A percentile compares a stretch with the other conserved stretches of the same genome.
Evolutionary conservation across 2,113 vertebrate genomes (phyloP).

Genomic region (Orycteropus afer): DNA sequence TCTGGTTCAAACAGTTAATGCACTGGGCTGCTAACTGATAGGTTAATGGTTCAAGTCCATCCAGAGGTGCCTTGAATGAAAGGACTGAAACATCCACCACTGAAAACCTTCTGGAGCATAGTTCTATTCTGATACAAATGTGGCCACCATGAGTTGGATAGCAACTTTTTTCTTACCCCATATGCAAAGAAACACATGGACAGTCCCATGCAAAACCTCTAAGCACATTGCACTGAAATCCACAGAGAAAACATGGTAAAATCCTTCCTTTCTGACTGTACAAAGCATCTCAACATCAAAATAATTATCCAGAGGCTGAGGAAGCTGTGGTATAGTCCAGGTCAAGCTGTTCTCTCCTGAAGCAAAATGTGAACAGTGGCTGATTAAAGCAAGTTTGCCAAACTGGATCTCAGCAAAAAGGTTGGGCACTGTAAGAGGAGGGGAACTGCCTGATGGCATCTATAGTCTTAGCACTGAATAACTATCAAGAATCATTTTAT

Average conservation of each 20-base stretch:
- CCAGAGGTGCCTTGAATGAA: background rate
- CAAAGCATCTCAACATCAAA: slow-evolving; percentile 54
- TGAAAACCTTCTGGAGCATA: background rate
- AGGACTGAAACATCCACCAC: background rate
- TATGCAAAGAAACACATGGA: background rate
- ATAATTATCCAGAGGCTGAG: slow-evolving; percentile 60
- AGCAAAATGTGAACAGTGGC: slow-evolving; percentile 63
- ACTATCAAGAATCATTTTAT: slow-evolving; percentile 49
- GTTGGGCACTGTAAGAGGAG: background rate
- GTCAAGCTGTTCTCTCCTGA: slow-evolving; percentile 78
- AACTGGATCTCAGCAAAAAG: slow-evolving; percentile 6
- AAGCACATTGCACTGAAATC: background rate
- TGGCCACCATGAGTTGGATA: background rate
- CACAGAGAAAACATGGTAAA: background rate
- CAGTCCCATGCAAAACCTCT: background rate
- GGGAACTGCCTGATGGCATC: background rate
- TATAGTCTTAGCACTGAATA: background rate
- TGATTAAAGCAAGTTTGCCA: slow-evolving; percentile 65
- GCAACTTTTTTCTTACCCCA: background rate
- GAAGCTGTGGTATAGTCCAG: slow-evolving; percentile 57
- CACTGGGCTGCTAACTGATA: background rate
- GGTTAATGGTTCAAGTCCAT: background rate
- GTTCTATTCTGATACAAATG: background rate
- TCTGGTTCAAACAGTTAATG: background rate
- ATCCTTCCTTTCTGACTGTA: background rate